A percentile compares a stretch with the other conserved stretches of the same genome.
Evolutionary conservation across 2,888 invertebrate species (phyloP).

Genomic region (Labia minor): DNA sequence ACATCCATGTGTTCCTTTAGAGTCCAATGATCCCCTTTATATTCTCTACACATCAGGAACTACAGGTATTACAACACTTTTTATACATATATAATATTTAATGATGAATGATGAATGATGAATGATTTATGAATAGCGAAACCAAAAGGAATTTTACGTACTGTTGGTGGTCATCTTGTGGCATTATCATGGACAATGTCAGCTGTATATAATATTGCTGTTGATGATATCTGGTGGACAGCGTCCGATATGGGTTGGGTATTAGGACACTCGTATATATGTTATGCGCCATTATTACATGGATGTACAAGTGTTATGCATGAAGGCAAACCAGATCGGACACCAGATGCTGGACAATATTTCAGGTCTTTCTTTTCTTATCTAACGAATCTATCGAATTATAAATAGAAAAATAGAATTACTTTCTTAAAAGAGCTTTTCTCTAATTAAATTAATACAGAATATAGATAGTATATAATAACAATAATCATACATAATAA

Average conservation of each 20-base stretch:
- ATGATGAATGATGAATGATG: not conserved
- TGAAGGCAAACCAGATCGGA: slow-evolving; percentile 90
- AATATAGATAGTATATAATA: no score
- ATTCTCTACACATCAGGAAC: slow-evolving; percentile 87
- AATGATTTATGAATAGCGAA: slow-evolving; percentile 37
- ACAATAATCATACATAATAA: no score
- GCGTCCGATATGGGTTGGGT: slow-evolving; percentile 88
- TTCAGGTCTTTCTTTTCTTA: slow-evolving; percentile 53
- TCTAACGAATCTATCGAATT: not conserved
- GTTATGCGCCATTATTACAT: slow-evolving; percentile 76
- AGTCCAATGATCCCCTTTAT: slow-evolving; percentile 82
- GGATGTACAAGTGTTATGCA: slow-evolving; percentile 74
- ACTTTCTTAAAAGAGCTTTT: no score
- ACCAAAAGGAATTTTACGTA: slow-evolving; percentile 74
- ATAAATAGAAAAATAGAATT: no score
- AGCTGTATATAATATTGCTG: slow-evolving; percentile 64
- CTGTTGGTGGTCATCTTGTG: slow-evolving; percentile 80
- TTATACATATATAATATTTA: not conserved
- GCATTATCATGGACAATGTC: slow-evolving; percentile 76
- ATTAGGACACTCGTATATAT: slow-evolving; percentile 89
- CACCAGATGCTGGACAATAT: slow-evolving; percentile 85
- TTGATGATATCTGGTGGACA: slow-evolving; percentile 80
- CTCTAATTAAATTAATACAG: not conserved
- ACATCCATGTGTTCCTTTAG: slow-evolving; percentile 71
- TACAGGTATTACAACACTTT: slow-evolving; percentile 42